These are phyloP conservation scores for Lutjanus erythropterus DNA, from an alignment of 2,113 vertebrate genomes.

Conservation along the genomic window DNA sequence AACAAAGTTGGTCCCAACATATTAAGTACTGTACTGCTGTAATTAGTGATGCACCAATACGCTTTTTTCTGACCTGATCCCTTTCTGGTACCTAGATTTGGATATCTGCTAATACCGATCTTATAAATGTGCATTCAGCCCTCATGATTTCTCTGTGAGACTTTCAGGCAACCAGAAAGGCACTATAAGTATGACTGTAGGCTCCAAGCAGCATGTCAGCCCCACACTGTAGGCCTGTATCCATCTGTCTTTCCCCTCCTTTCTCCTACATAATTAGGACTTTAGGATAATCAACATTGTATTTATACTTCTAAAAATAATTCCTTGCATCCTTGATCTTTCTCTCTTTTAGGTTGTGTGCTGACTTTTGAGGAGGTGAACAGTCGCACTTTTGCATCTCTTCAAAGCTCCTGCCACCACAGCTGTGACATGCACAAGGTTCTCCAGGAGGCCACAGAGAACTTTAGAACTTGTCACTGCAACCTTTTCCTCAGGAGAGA, in stretches of 20 bases:
- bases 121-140: too few species aligned
- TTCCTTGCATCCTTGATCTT: neutral
- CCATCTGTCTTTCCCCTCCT: too few species aligned
- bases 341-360: conserved; percentile 69
- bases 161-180: too few species aligned
- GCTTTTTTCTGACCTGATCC: too few species aligned
- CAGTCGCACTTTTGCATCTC: conserved; percentile 69
- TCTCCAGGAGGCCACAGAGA: conserved; percentile 67
- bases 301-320: neutral
- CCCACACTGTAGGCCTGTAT: too few species aligned
- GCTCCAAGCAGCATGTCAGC: too few species aligned
- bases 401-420: conserved; percentile 64
- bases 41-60: too few species aligned
- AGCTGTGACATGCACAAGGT: conserved; percentile 77
- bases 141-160: too few species aligned
- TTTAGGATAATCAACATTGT: neutral
- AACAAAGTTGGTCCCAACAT: neutral
- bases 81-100: too few species aligned
- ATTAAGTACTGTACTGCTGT: neutral
- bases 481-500: conserved; percentile 5
- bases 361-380: conserved; percentile 72
- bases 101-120: too few species aligned
- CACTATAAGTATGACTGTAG: too few species aligned
- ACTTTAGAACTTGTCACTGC: conserved; percentile 47
- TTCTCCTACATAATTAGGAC: too few species aligned